Conservation (phyloP, 2,113 vertebrate genomes). For the Corydoras maculifer region DNA sequence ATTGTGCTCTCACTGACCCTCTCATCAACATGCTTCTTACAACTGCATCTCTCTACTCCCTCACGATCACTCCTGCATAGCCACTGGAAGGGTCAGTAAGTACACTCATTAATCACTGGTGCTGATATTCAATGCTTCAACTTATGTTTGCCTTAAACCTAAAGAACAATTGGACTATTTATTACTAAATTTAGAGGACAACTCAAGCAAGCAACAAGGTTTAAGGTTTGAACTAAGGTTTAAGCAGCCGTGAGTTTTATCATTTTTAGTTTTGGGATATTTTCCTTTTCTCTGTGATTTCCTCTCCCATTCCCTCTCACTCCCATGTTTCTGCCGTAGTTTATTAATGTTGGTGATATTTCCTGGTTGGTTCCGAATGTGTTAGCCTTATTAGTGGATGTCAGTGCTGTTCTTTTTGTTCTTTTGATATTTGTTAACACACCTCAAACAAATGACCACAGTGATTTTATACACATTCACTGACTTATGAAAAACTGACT, state of each 20-base stretch:
- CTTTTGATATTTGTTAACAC: no score
- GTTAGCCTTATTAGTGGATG: no score
- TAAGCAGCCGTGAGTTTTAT: constrained; percentile 13
- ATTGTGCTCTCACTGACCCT: constrained; percentile 29
- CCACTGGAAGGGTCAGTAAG: constrained; percentile 44
- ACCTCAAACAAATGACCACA: no score
- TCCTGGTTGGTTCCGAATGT: no score
- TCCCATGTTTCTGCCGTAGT: constrained; percentile 1
- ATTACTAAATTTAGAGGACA: background rate
- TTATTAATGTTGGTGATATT: constrained; percentile 1
- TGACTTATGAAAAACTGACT: no score
- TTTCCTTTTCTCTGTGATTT: background rate
- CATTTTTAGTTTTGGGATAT: background rate
- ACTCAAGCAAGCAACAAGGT: background rate
- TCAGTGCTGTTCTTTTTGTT: no score
- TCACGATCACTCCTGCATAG: constrained; percentile 27
- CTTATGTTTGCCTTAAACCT: constrained; percentile 10
- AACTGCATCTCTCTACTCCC: constrained; percentile 25
- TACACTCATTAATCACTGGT: constrained; percentile 26
- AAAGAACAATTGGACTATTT: no score
- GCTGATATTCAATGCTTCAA: constrained; percentile 32
- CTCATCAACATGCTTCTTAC: constrained; percentile 29
- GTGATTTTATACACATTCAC: no score
- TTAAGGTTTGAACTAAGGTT: constrained; percentile 12
- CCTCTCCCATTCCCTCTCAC: background rate